Base-by-base conservation (phyloP, 2,888 invertebrate genomes). In the Troilus luridus region DNA sequence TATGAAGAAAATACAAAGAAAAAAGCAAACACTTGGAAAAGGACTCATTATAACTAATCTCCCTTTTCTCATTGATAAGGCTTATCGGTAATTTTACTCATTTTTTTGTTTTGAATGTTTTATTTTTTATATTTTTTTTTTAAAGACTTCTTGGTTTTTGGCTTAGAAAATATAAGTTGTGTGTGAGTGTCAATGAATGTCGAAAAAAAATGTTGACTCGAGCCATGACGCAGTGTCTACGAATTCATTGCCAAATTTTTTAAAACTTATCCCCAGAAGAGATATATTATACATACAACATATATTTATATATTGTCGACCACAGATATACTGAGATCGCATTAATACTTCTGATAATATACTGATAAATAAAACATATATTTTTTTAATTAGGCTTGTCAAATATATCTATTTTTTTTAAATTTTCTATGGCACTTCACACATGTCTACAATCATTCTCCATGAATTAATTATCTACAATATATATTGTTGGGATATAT, bases 191-290 rank as follows among this genome's bases (percentile, higher is more conserved):
- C 27, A 41, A 41, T 17, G 72, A 41, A 41, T 17, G 27, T 19
- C 27, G 72, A 77, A 41, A 17, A 41, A 8, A 77, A 10, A 41
- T 72, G n/a, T 77, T 77, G 41, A 77, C 72, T 41, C 72, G 72
- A 41, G 72, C 17, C 17, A 27, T 77, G 72, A 77, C 72, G 72
- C 41, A 77, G 41, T 41, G 72, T 77, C 72, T 77, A 7, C 72
- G 17, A 41, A 17, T 17, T 77, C 72, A 77, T 77, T 77, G 72
- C 72, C 72, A 77, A 77, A 77, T 77, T 77, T 77, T 77, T 77
- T 67, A 1, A 24, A 14, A 64, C 64, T 64, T 3, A 64, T 77
- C 41, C 72, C 72, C 11, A 77, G 72, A 77, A 77, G 72, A 41
- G 72, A 41, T 41, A 41, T 41, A 41, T 41, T 41, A 41, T 41